Evolutionary conservation across 2,888 invertebrate species (phyloP), one percentile per base, ranked within the genome.

Genomic region (Azorinus chamasolen): DNA sequence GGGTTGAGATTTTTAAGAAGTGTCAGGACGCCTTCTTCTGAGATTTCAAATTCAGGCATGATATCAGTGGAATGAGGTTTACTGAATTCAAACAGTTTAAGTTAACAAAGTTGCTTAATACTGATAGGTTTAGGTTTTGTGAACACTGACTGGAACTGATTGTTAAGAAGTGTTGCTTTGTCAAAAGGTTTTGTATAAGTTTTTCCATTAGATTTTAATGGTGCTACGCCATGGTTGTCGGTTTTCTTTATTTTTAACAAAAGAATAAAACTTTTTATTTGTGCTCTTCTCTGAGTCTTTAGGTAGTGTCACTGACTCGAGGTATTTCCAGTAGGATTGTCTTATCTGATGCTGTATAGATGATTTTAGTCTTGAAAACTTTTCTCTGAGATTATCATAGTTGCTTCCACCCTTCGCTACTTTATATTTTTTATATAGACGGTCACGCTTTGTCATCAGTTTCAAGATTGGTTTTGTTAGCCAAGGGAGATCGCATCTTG

Each of bases 101-200:
- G 4, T 22, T 8, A 3, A 24, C 22, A 18, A 8, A 24, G 6
- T 20, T 50, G 50, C 5, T 24, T 22, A 25, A 53, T 25, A 27
- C 32, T 25, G 2, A 53, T n/a, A 25, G 32, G 53, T 24, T 53
- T 25, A 14, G 53, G 25, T 25, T 18, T 24, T 12, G 53, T 27
- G 16, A 53, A 53, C 5, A 53, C 53, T 2, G 53, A 53, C 18
- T 53, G 27, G 27, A 53, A 53, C 24, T 53, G 53, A 12, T 14
- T 53, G 18, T 24, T 53, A 25, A 53, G 53, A 3, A 50, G 6
- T 10, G 10, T 50, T 22, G 50, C 50, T 22, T 50, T 50, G 2
- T 12, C n/a, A 27, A 22, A 5, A 4, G 53, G 53, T 5, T 25
- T n/a, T 14, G 27, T 53, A n/a, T 16, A 24, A n/a, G 53, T 32